Percentiles rank a stretch among this genome's conserved stretches.
These are phyloP conservation scores for Phortica variegata DNA, from an alignment of 1,140 invertebrate genomes.

Conservation along the genomic window DNA sequence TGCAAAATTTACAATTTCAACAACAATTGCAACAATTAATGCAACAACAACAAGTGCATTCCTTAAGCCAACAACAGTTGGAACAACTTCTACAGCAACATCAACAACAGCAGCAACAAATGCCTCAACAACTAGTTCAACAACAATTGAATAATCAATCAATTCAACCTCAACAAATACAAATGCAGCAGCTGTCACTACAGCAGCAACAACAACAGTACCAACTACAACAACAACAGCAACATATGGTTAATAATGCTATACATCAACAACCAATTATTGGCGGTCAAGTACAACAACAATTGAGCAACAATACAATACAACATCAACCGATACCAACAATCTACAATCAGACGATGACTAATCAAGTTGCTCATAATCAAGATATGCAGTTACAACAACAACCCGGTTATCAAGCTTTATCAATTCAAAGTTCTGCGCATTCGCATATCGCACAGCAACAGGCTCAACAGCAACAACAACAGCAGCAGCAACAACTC, in stretches of 20 bases:
- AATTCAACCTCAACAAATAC: slow-evolving; percentile 1
- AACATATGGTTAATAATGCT: slow-evolving; percentile 10
- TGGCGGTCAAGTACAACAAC: no score
- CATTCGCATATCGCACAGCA: slow-evolving; percentile 53
- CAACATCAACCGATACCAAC: no score
- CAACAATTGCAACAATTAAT: slow-evolving; percentile 16
- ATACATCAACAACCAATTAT: no score
- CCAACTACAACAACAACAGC: slow-evolving; percentile 23
- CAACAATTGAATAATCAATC: slow-evolving; percentile 20
- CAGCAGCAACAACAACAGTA: slow-evolving; percentile 25
- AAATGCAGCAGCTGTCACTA: no score
- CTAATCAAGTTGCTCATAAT: slow-evolving; percentile 12
- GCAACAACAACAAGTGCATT: slow-evolving; percentile 4
- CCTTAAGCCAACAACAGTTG: no score
- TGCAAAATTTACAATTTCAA: slow-evolving; percentile 16
- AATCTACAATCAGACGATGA: no score
- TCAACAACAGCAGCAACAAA: slow-evolving; percentile 1
- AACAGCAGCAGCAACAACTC: slow-evolving; percentile 34
- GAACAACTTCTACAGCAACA: slow-evolving; percentile 8
- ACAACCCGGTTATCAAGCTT: slow-evolving; percentile 23
- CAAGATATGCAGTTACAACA: slow-evolving; percentile 24
- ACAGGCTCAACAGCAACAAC: slow-evolving; percentile 3
- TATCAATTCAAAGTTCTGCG: slow-evolving; percentile 25
- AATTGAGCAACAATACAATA: no score
- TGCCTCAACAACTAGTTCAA: slow-evolving; percentile 18